Percentiles rank a stretch among this genome's conserved stretches.
These are phyloP conservation scores for Crypturellus tataupa DNA, from an alignment of 2,797 vertebrate genomes.

Conservation along the genomic window DNA sequence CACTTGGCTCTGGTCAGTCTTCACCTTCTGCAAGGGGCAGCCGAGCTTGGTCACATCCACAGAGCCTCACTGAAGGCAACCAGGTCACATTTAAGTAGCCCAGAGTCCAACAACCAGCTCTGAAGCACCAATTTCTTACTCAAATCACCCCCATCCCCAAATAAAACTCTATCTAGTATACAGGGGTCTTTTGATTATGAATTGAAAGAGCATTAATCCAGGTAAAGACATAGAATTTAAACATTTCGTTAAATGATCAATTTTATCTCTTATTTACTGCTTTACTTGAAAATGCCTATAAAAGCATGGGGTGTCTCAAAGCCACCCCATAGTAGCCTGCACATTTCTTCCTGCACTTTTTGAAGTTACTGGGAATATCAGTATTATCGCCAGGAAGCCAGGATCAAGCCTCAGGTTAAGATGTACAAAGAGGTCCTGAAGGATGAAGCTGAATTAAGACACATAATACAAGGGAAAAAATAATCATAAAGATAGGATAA, in stretches of 20 bases:
- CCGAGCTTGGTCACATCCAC: not conserved
- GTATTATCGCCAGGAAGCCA: not conserved
- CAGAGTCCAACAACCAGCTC: fast-evolving
- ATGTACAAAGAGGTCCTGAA: not conserved
- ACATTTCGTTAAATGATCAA: not conserved
- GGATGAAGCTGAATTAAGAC: not conserved
- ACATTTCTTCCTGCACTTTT: not conserved
- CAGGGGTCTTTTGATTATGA: not conserved
- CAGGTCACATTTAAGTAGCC: not conserved
- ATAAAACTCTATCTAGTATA: not conserved
- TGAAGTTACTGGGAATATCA: not conserved
- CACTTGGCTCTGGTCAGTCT: fast-evolving
- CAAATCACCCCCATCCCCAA: not conserved
- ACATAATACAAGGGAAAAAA: not conserved
- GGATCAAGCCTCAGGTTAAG: not conserved
- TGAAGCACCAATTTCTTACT: not conserved
- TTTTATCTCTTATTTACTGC: not conserved
- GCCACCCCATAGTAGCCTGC: not conserved
- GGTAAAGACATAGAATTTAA: not conserved
- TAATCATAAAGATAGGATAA: not conserved
- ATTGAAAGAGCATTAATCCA: not conserved
- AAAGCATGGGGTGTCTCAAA: not conserved
- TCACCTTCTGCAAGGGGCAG: not conserved
- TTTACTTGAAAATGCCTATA: not conserved
- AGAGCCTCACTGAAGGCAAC: not conserved